Evolutionary conservation across 1,140 invertebrate species (phyloP).

Genomic region (Holotrichia oblita): DNA sequence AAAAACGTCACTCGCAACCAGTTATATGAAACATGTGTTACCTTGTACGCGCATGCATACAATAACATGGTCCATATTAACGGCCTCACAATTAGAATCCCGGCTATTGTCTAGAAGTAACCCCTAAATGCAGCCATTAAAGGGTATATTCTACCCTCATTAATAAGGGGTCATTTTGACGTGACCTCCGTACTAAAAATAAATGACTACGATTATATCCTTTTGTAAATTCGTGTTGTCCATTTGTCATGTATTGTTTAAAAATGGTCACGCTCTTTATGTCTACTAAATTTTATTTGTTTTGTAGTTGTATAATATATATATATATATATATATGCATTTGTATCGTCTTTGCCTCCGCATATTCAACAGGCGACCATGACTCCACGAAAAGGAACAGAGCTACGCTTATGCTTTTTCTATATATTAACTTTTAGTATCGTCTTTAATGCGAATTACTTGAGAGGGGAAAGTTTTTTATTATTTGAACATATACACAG

Average conservation of each 20-base stretch:
- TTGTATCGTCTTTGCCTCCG: no score
- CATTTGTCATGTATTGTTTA: constrained; percentile 41
- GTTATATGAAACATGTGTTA: constrained; percentile 36
- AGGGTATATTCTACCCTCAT: constrained; percentile 40
- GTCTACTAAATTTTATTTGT: neutral
- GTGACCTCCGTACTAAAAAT: constrained; percentile 31
- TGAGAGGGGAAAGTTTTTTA: no score
- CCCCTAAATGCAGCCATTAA: constrained; percentile 38
- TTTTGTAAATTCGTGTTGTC: constrained; percentile 37
- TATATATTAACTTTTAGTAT: no score
- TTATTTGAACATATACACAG: no score
- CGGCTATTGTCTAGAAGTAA: constrained; percentile 38
- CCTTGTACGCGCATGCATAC: constrained; percentile 30
- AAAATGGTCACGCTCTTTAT: constrained; percentile 36
- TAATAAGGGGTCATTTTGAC: constrained; percentile 40
- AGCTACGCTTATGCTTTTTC: no score
- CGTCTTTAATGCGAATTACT: no score
- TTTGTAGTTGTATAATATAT: neutral
- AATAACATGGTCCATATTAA: constrained; percentile 37
- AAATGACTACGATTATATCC: constrained; percentile 39
- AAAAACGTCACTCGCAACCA: constrained; percentile 38
- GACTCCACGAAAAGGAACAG: no score
- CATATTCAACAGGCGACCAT: no score
- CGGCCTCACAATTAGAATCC: constrained; percentile 36
- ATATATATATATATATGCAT: no score